Percentiles rank a stretch among this genome's conserved stretches.
Evolutionary conservation across 2,888 invertebrate species (phyloP).

Genomic region (Celastrina argiolus): DNA sequence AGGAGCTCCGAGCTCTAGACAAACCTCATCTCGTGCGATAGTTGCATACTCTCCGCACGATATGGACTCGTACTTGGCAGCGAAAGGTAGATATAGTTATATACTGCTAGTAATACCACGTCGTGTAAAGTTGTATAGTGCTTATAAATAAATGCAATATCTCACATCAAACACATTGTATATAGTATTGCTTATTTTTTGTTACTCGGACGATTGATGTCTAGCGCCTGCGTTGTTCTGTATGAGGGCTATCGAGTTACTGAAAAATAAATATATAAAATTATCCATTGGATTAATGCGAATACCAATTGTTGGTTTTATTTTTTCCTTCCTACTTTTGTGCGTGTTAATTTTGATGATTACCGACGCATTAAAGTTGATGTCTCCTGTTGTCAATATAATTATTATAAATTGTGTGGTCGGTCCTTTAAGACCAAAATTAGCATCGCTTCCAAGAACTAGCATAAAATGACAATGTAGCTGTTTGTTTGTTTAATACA

Average conservation of each 20-base stretch:
- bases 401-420: neutral
- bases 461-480: neutral
- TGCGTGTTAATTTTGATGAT: too few species aligned
- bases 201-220: slow-evolving; percentile 63
- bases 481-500: neutral
- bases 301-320: slow-evolving; percentile 65
- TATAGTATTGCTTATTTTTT: slow-evolving; percentile 62
- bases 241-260: slow-evolving; percentile 65
- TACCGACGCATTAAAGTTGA: neutral
- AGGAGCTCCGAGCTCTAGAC: slow-evolving; percentile 26
- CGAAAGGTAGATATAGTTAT: slow-evolving; percentile 39
- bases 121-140: slow-evolving; percentile 71
- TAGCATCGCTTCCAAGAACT: neutral
- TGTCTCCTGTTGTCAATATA: neutral
- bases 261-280: slow-evolving; percentile 61
- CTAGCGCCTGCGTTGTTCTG: slow-evolving; percentile 70
- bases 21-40: slow-evolving; percentile 22
- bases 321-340: slow-evolving; percentile 40
- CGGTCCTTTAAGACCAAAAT: neutral
- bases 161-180: slow-evolving; percentile 59
- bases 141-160: slow-evolving; percentile 60
- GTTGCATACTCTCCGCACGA: slow-evolving; percentile 29
- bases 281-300: slow-evolving; percentile 70
- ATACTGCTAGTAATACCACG: slow-evolving; percentile 53
- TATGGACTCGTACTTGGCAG: slow-evolving; percentile 40